Evolutionary conservation across 2,113 vertebrate genomes (phyloP), one percentile per base, ranked within the genome.

Genomic region (Meleagris gallopavo): DNA sequence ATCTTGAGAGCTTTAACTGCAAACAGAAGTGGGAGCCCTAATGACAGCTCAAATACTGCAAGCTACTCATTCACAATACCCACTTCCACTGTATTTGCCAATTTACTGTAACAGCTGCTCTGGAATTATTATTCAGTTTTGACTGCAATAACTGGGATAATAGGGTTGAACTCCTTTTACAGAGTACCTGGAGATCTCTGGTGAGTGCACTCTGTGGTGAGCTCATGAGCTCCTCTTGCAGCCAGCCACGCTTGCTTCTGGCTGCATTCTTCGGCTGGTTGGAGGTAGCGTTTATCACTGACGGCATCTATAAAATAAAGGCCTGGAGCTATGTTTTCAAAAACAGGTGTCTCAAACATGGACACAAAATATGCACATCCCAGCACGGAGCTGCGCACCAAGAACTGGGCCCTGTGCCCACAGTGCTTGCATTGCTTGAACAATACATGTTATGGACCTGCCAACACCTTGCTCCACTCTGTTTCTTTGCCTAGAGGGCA

Each of bases 231-330:
- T 82, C 40, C 46, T 58, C 34, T 87, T 0, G 1, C 71, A 76
- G 67, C 89, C 73, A 67, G 60, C 78, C 54, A 48, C 1, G 2
- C 78, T 89, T 30, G 2, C 75, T 89, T 27, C 2, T 45, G 79
- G 41, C 72, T 85, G 65, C 89, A 91, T 97, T 96, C 84, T 93
- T 94, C 1, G 2, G 36, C 78, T 92, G 71, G 55, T 14, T 93
- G 66, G 70, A 57, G 43, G 69, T 46, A 69, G 79, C 27, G 32
- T 90, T 95, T 95, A 80, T 95, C 93, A 77, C 76, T 36, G 71
- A 78, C 76, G 65, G 40, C 20, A 91, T 89, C 87, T 93, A 74
- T 94, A 97, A 97, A 96, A 86, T 46, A 86, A 74, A 83, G 61
- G 67, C 89, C 75, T 29, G 20, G 41, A 64, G 89, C 43, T 76